These are phyloP conservation scores for Lottia gigantea DNA, from an alignment of 2,888 invertebrate species.

Conservation along the genomic window DNA sequence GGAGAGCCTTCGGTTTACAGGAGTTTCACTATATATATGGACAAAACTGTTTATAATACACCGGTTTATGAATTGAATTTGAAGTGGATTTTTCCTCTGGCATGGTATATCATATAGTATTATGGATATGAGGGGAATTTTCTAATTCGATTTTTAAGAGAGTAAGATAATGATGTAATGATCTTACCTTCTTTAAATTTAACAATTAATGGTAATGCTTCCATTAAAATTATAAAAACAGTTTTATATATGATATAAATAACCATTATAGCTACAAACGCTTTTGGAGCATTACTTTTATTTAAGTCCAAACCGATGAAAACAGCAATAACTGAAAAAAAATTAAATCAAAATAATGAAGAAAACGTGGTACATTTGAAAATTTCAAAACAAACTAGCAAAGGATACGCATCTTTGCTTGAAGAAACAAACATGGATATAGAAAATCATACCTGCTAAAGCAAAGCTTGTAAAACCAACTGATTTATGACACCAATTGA, in stretches of 20 bases:
- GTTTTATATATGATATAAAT: constrained; percentile 15
- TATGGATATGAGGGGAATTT: too few relatives aligned
- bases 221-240: constrained; percentile 13
- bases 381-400: too few relatives aligned
- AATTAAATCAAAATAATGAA: too few relatives aligned
- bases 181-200: constrained; percentile 13
- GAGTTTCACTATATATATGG: too few relatives aligned
- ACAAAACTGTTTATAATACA: too few relatives aligned
- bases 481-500: constrained; percentile 61
- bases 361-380: too few relatives aligned
- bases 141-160: too few relatives aligned
- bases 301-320: constrained; percentile 21
- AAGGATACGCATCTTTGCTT: neutral
- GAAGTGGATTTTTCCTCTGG: too few relatives aligned
- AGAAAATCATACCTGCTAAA: constrained; percentile 44
- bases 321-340: constrained; percentile 16
- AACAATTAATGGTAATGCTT: constrained; percentile 11
- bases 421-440: neutral
- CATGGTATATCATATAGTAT: too few relatives aligned
- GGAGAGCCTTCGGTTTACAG: too few relatives aligned
- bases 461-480: constrained; percentile 48
- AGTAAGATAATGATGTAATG: too few relatives aligned
- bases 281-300: constrained; percentile 5
- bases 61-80: too few relatives aligned
- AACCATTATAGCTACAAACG: constrained; percentile 10